Conservation (phyloP, 2,888 invertebrate genomes). For the Dasypogon diadema region DNA sequence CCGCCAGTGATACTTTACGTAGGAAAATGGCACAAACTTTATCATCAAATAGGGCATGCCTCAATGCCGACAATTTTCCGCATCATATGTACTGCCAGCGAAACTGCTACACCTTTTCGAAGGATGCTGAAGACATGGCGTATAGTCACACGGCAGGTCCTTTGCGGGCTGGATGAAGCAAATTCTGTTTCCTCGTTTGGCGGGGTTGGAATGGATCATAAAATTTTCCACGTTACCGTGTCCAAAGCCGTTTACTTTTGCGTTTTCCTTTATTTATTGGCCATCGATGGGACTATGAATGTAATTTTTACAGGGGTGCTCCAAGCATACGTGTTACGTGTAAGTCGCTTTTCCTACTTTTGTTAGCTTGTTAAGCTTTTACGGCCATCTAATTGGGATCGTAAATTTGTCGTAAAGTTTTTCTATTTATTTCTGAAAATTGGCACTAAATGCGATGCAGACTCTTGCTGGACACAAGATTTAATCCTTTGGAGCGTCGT, state of each 20-base stretch:
- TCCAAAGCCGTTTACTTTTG: neutral
- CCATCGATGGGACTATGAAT: neutral
- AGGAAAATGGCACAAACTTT: neutral
- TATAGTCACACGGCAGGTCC: neutral
- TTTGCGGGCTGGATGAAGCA: neutral
- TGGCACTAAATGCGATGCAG: neutral
- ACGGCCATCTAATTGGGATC: neutral
- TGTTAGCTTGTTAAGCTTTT: neutral
- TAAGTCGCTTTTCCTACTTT: neutral
- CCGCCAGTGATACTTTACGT: conserved; percentile 1
- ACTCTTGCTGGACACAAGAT: no score
- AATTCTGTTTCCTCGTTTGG: neutral
- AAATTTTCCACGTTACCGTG: neutral
- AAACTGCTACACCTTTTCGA: neutral
- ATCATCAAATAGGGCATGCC: neutral
- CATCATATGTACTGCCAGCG: neutral
- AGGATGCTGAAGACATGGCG: neutral
- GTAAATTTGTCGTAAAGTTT: neutral
- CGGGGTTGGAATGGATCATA: neutral
- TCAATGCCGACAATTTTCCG: neutral
- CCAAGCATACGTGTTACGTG: neutral
- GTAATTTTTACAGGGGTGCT: neutral
- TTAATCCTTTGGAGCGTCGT: no score
- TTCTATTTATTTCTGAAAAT: neutral
- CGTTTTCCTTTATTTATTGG: neutral